A percentile compares a stretch with the other conserved stretches of the same genome.
Conservation (phyloP, 2,113 vertebrate genomes). For the Atlantisia rogersi region DNA sequence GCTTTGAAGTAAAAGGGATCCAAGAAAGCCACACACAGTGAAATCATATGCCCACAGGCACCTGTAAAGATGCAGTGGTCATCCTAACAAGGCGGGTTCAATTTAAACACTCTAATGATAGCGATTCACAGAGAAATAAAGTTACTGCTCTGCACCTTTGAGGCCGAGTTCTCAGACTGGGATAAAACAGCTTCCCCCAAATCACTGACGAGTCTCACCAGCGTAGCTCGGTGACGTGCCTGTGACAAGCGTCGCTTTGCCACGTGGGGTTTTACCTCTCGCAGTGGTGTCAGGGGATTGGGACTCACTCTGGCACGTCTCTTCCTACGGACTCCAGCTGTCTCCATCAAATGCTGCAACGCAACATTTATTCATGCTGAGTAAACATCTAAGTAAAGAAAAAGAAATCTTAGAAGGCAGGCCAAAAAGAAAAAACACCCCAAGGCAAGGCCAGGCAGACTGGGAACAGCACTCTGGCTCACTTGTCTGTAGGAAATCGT, state of each 20-base stretch:
- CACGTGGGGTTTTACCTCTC: conserved; percentile 19
- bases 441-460: background rate
- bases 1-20: background rate
- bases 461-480: background rate
- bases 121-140: background rate
- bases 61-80: background rate
- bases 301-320: background rate
- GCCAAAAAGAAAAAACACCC: background rate
- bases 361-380: background rate
- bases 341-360: conserved; percentile 69
- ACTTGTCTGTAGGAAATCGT: background rate
- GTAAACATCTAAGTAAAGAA: background rate
- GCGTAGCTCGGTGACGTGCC: conserved; percentile 65
- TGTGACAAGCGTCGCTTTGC: conserved; percentile 66
- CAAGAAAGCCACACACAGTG: background rate
- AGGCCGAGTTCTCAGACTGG: conserved; percentile 61
- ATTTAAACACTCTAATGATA: background rate
- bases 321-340: conserved; percentile 9
- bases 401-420: background rate
- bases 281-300: background rate
- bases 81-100: background rate
- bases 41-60: background rate
- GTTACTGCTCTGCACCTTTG: conserved; percentile 73
- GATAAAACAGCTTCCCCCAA: conserved; percentile 71
- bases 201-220: conserved; percentile 71